Evolutionary conservation across 2,113 vertebrate species (phyloP), one percentile per base, ranked within the genome.

Genomic region (Rhizomys pruinosus): DNA sequence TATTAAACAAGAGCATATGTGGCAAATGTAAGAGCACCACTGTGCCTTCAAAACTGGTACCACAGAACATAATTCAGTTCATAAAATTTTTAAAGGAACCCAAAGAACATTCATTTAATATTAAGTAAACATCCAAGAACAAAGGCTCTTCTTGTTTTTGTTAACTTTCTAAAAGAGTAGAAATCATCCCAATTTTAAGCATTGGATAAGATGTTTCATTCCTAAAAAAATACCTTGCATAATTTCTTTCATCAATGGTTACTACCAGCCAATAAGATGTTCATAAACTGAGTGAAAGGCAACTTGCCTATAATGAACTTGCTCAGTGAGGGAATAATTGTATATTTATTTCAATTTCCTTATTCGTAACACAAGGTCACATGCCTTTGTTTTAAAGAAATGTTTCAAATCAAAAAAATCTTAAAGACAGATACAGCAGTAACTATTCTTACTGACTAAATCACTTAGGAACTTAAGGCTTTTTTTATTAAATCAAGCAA

Each of bases 321-420:
- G 69, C 23, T 95, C 55, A 94, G 57, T 61, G 94, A n/a, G 44
- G 76, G 44, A 44, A 32, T 63, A 95, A 69, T 42, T 93, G 77
- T 92, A 93, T 34, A 94, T 85, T 64, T 61, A 91, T 66, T 87
- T 84, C 84, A 73, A 87, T 92, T 95, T 97, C 29, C 73, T 82
- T 78, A 79, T 69, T 93, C 55, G 91, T 37, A 96, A 71, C 59
- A 42, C 57, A 94, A 95, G 91, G 78, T 52, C 80, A 47, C 64
- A 95, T 84, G 63, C 16, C 32, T 74, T 87, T 76, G 57, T 76
- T 94, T 69, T 87, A 88, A 92, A 93, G 86, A 88, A 96, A 32
- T 89, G 96, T 68, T 84, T 97, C 63, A 97, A 98, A 97, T 79
- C 84, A 87, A 94, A 97, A 96, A 85, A 94, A 96, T 90, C 66